Evolutionary conservation across 1,140 invertebrate genomes (phyloP), one percentile per base, ranked within the genome.

Genomic region (Mycetomoellerius zeteki): DNA sequence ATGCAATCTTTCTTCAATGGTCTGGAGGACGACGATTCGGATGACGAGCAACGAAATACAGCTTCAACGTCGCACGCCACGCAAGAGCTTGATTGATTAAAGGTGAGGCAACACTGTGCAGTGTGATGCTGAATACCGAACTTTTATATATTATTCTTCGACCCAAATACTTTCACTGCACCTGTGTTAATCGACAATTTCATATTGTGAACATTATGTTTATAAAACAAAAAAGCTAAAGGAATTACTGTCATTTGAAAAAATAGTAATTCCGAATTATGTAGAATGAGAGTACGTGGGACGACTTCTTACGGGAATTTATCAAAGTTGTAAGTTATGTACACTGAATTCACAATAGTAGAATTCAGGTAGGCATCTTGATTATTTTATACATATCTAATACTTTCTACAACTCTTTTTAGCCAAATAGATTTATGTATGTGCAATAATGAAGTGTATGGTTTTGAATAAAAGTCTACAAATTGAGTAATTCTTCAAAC

Each of bases 1-100:
- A 77, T 96, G 27, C 95, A 96, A 89, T 96, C 95, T 5, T 93
- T 96, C 65, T 94, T 96, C 69, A 94, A 95, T 81, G 94, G 93
- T 84, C 85, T 95, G n/a, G 95, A 95, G 27, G 95, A 96, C 14
- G 94, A 95, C 6, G 95, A 95, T 60, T 94, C 93, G 0, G 93
- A 94, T 56, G 93, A 94, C 24, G 94, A 95, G 56, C 93, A 93
- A 43, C 88, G 91, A 88, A 94, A 92, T 81, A 84, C 88, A 52
- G 93, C 94, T 54, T 94, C 93, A 56, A 95, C 93, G 0, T 94
- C 94, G 27, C 91, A 94, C 56, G 89, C 92, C 21, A 87, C 90
- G 43, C 94, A 94, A 86, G 94, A 95, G 52, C 91, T 95, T 80
- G 95, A 95, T 87, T 95, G 91, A 95, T 93, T 87, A 33, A 93